Conservation (phyloP, 1,140 invertebrate genomes). For the Dreissena rostriformis region DNA sequence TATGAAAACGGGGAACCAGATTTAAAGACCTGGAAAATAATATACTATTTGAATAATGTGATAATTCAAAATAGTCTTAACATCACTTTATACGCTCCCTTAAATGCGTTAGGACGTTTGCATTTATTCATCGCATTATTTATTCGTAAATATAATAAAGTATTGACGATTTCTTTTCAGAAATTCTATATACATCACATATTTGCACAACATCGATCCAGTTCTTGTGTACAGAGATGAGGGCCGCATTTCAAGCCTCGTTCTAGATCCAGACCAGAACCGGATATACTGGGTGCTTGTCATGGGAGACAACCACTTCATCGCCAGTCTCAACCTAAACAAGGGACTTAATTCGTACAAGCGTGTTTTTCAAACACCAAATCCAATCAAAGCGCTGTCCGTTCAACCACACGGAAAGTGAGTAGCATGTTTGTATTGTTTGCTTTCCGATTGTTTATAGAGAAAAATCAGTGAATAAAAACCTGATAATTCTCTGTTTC, state of each 20-base stretch:
- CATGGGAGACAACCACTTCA: constrained; percentile 57
- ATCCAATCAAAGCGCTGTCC: constrained; percentile 65
- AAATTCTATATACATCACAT: constrained; percentile 63
- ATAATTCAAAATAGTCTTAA: too few relatives aligned
- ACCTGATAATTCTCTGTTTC: too few relatives aligned
- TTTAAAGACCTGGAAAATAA: too few relatives aligned
- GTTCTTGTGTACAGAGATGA: constrained; percentile 58
- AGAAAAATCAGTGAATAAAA: too few relatives aligned
- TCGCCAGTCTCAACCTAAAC: constrained; percentile 64
- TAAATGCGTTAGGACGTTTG: too few relatives aligned
- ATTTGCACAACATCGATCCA: constrained; percentile 61
- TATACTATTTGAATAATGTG: too few relatives aligned
- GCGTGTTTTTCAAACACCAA: constrained; percentile 54
- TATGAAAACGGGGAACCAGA: too few relatives aligned
- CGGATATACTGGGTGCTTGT: constrained; percentile 67
- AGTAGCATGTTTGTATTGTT: constrained; percentile 29
- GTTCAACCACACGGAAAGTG: constrained; percentile 67
- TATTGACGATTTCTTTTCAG: constrained; percentile 43
- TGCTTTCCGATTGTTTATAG: too few relatives aligned
- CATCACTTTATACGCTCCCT: too few relatives aligned
- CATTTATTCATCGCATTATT: too few relatives aligned
- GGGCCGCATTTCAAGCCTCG: constrained; percentile 62
- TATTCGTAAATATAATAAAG: too few relatives aligned
- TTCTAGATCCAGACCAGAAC: constrained; percentile 60
- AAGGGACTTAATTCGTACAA: constrained; percentile 54